Conservation (phyloP, 2,797 vertebrate genomes). For the Brachyalestes nurse region DNA sequence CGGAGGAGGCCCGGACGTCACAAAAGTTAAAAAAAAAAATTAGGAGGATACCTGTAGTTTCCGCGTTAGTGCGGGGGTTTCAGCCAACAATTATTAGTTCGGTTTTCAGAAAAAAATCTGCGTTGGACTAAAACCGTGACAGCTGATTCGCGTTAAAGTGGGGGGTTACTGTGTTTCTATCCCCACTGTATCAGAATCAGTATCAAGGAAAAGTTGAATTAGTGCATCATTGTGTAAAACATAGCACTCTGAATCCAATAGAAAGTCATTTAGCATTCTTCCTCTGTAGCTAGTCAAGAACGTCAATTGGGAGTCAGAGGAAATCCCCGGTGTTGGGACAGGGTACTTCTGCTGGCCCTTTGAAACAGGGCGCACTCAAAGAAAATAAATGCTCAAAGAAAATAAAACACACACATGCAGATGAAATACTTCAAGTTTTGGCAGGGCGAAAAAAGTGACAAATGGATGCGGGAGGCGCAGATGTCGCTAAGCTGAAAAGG, state of each 20-base stretch:
- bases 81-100: too few species aligned
- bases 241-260: neutral
- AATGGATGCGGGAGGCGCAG: conserved; percentile 25
- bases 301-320: conserved; percentile 25
- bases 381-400: neutral
- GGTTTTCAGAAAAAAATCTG: too few species aligned
- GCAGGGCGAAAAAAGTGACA: neutral
- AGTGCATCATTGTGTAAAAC: neutral
- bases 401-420: neutral
- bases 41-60: too few species aligned
- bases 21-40: too few species aligned
- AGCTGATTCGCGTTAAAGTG: too few species aligned
- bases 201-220: neutral
- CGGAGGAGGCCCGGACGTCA: too few species aligned
- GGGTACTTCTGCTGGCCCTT: conserved; percentile 15
- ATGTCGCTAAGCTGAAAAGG: conserved; percentile 39
- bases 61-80: too few species aligned
- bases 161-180: too few species aligned
- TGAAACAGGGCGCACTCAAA: neutral
- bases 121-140: too few species aligned
- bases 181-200: too few species aligned
- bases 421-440: neutral
- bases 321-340: conserved; percentile 33
- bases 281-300: neutral
- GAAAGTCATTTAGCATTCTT: neutral